These are phyloP conservation scores for Umimayanthus kanabou DNA, from an alignment of 92 coral and sea anemone genomes.

Conservation along the genomic window DNA sequence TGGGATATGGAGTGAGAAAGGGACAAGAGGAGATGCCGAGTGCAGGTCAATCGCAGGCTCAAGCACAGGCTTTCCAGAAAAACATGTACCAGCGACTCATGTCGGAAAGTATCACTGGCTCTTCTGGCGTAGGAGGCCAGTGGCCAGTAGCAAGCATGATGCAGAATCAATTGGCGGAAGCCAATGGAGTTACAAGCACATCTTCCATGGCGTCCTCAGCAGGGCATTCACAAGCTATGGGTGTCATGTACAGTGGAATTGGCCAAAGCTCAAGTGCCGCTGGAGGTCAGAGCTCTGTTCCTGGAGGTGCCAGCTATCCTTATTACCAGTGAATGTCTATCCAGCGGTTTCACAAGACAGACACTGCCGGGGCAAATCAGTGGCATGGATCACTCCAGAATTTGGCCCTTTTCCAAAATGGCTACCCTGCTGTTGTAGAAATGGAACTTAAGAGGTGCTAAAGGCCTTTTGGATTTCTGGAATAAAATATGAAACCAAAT, in stretches of 20 bases:
- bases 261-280: slow-evolving; percentile 47
- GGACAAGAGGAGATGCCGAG: slow-evolving; percentile 31
- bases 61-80: slow-evolving; percentile 51
- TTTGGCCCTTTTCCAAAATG: neutral
- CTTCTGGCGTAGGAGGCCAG: slow-evolving; percentile 49
- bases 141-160: slow-evolving; percentile 51
- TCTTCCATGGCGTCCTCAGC: slow-evolving; percentile 38
- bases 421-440: neutral
- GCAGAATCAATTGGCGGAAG: slow-evolving; percentile 38
- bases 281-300: slow-evolving; percentile 27
- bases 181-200: slow-evolving; percentile 53
- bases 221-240: slow-evolving; percentile 48
- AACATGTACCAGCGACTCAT: slow-evolving; percentile 67
- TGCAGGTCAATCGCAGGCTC: slow-evolving; percentile 24
- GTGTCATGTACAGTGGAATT: slow-evolving; percentile 62
- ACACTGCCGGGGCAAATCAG: too few species aligned
- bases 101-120: slow-evolving; percentile 57
- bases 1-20: slow-evolving; percentile 54
- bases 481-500: too few species aligned
- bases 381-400: neutral
- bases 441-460: neutral
- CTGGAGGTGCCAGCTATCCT: slow-evolving; percentile 46
- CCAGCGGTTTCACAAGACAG: neutral
- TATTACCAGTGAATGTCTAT: slow-evolving; percentile 53
- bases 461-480: too few species aligned